Conservation (phyloP, 35 echinoderm and acorn worm genomes). For the Apostichopus japonicus region DNA sequence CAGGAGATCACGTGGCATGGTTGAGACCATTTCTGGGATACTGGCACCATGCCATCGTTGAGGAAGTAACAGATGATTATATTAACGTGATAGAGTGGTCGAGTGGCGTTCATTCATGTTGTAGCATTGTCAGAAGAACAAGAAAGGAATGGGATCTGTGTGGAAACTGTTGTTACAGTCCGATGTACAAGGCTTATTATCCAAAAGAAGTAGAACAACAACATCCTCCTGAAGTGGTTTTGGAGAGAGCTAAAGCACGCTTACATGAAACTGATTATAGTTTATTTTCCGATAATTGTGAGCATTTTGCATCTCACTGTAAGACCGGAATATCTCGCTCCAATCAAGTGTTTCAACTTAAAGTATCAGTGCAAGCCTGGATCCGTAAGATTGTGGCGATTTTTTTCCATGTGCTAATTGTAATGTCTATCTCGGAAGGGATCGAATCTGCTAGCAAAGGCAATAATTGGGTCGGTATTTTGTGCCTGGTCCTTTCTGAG, state of each 20-base stretch:
- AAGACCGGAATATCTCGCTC: conserved; percentile 18
- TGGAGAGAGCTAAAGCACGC: no score
- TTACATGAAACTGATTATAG: no score
- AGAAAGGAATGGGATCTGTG: not conserved
- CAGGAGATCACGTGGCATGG: no score
- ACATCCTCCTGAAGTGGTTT: no score
- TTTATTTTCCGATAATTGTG: no score
- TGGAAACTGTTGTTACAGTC: no score
- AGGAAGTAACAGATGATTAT: not conserved
- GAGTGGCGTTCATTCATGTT: not conserved
- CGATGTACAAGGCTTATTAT: no score
- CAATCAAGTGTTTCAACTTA: not conserved
- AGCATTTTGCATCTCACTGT: no score
- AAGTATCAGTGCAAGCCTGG: not conserved
- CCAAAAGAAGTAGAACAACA: no score
- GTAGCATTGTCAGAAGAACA: not conserved
- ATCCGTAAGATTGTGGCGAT: not conserved
- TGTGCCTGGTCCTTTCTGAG: not conserved
- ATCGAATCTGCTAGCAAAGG: not conserved
- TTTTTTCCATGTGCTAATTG: not conserved
- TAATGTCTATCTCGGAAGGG: not conserved
- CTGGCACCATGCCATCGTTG: conserved; percentile 72
- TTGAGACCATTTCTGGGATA: not conserved
- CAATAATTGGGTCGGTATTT: not conserved
- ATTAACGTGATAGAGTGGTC: conserved; percentile 37